Percentiles rank a stretch among this genome's conserved stretches.
These are phyloP conservation scores for Ciona savignyi DNA, from an alignment of 23 tunicate species.

Conservation along the genomic window DNA sequence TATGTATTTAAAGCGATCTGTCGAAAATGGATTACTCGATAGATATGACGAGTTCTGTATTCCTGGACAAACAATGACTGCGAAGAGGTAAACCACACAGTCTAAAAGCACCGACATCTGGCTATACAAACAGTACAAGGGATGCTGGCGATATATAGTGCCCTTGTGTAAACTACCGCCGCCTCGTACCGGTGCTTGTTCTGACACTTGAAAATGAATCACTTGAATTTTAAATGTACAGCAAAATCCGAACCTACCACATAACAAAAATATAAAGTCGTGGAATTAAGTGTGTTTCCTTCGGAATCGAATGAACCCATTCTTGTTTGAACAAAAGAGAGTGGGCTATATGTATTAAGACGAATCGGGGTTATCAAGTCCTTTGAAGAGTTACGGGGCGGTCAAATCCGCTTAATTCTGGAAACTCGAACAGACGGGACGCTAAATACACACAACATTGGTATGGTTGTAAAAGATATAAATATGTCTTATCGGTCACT, in stretches of 20 bases:
- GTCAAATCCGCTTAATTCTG: background rate
- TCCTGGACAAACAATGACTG: background rate
- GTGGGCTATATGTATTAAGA: too few species aligned
- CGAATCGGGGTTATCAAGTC: too few species aligned
- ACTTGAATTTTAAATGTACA: too few species aligned
- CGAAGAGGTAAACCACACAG: background rate
- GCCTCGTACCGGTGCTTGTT: background rate
- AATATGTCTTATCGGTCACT: background rate
- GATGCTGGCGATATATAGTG: background rate
- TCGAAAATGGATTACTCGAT: background rate
- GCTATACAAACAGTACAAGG: background rate
- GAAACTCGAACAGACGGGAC: background rate
- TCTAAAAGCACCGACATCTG: background rate
- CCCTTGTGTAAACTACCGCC: background rate
- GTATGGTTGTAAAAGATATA: background rate
- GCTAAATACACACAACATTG: background rate
- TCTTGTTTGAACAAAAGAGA: too few species aligned
- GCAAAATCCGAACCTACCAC: too few species aligned
- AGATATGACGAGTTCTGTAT: background rate
- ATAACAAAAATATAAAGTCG: too few species aligned
- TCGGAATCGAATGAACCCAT: too few species aligned
- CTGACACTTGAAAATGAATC: background rate
- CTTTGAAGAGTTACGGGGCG: background rate
- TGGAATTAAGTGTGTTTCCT: too few species aligned
- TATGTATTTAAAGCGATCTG: background rate